Conservation (phyloP, 2,888 invertebrate species). For the Leistus spinibarbis region DNA sequence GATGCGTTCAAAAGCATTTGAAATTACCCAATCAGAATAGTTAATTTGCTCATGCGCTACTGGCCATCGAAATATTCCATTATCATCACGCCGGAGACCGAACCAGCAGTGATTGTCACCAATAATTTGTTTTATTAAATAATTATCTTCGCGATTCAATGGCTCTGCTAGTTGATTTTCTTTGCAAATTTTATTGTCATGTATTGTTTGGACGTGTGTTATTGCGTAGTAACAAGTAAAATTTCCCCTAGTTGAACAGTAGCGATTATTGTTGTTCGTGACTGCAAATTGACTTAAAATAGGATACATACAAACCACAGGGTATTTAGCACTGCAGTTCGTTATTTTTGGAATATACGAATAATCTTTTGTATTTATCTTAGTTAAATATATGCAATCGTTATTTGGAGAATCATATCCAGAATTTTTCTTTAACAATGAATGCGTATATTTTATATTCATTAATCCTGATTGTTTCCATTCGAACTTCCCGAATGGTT, state of each 20-base stretch:
- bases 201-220: background rate
- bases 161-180: background rate
- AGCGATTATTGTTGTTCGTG: background rate
- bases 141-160: background rate
- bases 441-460: background rate
- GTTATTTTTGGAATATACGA: background rate
- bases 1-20: background rate
- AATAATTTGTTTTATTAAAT: background rate
- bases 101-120: background rate
- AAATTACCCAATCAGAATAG: background rate
- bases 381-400: background rate
- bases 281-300: background rate
- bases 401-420: background rate
- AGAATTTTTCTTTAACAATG: background rate
- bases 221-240: background rate
- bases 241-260: background rate
- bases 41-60: background rate
- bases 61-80: background rate
- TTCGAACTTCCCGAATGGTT: slow-evolving; percentile 32
- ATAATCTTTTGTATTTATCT: background rate
- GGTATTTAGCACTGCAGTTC: background rate
- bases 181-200: background rate
- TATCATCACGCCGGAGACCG: background rate
- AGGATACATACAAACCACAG: background rate
- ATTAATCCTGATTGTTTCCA: slow-evolving; percentile 14